Base-by-base conservation (phyloP, 2,888 invertebrate species). In the Chirona hameri region DNA sequence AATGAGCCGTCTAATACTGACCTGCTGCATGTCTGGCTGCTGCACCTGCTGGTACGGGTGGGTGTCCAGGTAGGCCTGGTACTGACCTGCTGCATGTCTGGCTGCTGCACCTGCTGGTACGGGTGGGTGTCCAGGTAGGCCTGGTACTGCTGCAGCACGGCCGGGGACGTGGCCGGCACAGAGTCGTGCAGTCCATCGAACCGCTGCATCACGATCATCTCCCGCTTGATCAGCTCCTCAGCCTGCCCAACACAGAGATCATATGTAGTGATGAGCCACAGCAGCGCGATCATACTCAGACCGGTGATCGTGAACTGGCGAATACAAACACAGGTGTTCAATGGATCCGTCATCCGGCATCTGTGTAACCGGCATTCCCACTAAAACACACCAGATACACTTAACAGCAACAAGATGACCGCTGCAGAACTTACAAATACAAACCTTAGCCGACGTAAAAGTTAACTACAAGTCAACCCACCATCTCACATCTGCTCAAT, bases 131-230 rank as follows among this genome's bases (percentile, higher is more conserved):
- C 96, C 76, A 98, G 90, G 88, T 94, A 97, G 0, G 52, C 9
- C 27, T 48, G 27, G 80, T 80, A 80, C 55, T 80, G 80, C 55
- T 80, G 80, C 52, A 80, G 52, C 5, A 29, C 29, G 27, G 48
- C 18, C 7, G 89, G 87, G 0, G 97, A 96, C 88, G 94, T 94
- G 3, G 29, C 1, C 15, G 80, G 80, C 52, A 80, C n/a, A 1
- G 80, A 52, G 55, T 80, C 27, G 86, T 94, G 91, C 0, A 95
- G 88, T 52, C 94, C 92, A 88, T 99, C 98, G 86, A 93, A 95
- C 86, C 97, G 94, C 85, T 97, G 90, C 97, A 99, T 97, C 46
- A 94, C 93, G 85, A 97, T 91, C 97, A 99, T 98, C 90, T 99
- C 98, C 83, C 93, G 92, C 89, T 98, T 98, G 84, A 99, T 96